Conservation (phyloP, 2,888 invertebrate genomes). For the Mythimna ferrago region DNA sequence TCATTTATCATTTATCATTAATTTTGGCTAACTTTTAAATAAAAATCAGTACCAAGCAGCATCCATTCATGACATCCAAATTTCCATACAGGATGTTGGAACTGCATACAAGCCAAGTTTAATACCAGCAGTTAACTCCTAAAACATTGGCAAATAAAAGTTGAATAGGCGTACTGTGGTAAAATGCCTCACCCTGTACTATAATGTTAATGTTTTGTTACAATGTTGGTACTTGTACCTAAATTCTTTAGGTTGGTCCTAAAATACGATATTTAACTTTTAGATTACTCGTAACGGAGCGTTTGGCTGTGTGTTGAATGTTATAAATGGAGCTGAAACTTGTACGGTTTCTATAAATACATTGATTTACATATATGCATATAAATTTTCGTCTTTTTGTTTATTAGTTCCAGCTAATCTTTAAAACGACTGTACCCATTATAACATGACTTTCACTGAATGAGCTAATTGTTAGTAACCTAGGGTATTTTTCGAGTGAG, state of each 20-base stretch:
- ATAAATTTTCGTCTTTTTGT: no score
- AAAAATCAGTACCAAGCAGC: no score
- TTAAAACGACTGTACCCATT: no score
- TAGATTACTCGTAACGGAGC: background rate
- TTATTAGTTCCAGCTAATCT: no score
- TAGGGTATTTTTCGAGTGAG: no score
- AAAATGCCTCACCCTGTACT: conserved; percentile 31
- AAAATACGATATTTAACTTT: conserved; percentile 9
- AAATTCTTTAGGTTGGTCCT: conserved; percentile 17
- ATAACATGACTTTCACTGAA: no score
- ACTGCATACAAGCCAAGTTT: conserved; percentile 5
- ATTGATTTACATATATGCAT: no score
- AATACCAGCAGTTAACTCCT: conserved; percentile 27
- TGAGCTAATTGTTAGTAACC: no score
- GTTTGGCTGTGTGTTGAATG: conserved; percentile 10
- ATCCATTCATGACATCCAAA: background rate
- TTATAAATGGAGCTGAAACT: background rate
- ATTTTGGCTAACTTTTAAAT: no score
- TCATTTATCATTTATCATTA: no score
- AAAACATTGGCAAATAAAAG: conserved; percentile 34
- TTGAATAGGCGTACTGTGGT: conserved; percentile 21
- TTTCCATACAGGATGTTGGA: conserved; percentile 37
- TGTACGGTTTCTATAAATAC: background rate
- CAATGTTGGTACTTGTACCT: conserved; percentile 7
- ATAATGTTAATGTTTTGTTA: conserved; percentile 26